phyloP scores from a whole-genome alignment of 2,888 invertebrate genomes.

The Polydrusus pterygomalis region DNA sequence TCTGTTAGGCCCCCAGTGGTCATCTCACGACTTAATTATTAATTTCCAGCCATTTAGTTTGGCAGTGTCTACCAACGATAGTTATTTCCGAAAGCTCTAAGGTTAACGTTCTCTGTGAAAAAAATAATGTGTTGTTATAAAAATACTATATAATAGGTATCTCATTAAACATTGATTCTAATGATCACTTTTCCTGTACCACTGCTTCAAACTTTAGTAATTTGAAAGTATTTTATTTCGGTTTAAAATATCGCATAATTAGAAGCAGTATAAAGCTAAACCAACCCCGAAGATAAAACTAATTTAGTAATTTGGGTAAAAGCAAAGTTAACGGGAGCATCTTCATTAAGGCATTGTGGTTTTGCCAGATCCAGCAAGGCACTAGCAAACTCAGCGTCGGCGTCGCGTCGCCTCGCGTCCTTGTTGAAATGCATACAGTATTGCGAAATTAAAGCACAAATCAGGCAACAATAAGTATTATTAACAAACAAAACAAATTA shows the following conservation, averaged over 20 bases:
- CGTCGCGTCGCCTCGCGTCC: background rate
- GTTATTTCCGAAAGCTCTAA: too few species aligned
- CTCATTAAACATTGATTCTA: too few species aligned
- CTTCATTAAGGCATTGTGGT: constrained; percentile 21
- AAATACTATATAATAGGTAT: too few species aligned
- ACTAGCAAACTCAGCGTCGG: background rate
- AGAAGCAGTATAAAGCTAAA: background rate
- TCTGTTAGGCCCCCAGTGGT: too few species aligned
- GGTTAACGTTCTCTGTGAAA: too few species aligned
- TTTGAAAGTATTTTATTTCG: background rate
- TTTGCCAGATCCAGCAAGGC: background rate
- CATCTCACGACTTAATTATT: too few species aligned
- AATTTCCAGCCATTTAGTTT: too few species aligned
- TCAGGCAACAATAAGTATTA: background rate
- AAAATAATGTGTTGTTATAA: too few species aligned
- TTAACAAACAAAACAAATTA: constrained; percentile 18
- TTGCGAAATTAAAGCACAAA: constrained; percentile 4
- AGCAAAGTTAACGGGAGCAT: constrained; percentile 17
- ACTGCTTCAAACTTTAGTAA: too few species aligned
- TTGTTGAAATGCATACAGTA: constrained; percentile 8
- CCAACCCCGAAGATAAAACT: constrained; percentile 12
- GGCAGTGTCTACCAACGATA: too few species aligned
- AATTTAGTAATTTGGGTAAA: constrained; percentile 9
- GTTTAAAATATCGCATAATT: background rate
- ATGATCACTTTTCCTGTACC: too few species aligned